Percentiles rank a stretch among this genome's conserved stretches.
Evolutionary conservation across 2,888 invertebrate genomes (phyloP).

Genomic region (Epirrhoe alternata): DNA sequence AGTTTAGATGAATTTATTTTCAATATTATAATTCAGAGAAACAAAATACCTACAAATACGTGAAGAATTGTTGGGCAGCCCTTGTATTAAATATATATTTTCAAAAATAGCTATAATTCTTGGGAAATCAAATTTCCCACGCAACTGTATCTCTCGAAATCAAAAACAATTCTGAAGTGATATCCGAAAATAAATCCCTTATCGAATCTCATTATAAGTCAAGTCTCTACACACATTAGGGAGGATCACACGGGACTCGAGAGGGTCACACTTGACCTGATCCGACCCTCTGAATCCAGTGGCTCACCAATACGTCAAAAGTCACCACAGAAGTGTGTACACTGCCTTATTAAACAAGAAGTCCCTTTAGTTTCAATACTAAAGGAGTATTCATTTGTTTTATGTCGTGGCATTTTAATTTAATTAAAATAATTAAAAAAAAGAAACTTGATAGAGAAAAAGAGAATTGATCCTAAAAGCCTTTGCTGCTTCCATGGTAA

Average conservation of each 20-base stretch:
- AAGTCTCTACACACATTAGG: constrained; percentile 22
- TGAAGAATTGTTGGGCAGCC: no score
- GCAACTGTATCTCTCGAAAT: background rate
- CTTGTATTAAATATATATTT: no score
- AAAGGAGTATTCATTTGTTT: background rate
- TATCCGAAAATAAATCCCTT: constrained; percentile 6
- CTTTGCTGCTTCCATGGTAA: no score
- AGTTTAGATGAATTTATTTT: no score
- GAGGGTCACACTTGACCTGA: constrained; percentile 35
- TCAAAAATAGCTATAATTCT: background rate
- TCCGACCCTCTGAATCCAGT: constrained; percentile 28
- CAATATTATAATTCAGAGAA: no score
- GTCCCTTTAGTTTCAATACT: background rate
- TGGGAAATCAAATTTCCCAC: background rate
- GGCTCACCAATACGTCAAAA: constrained; percentile 31
- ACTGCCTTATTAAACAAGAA: background rate
- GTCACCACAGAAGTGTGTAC: constrained; percentile 7
- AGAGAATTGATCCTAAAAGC: no score
- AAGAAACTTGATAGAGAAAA: no score
- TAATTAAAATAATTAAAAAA: no score
- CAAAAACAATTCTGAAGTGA: background rate
- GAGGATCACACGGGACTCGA: constrained; percentile 27
- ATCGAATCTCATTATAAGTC: constrained; percentile 22
- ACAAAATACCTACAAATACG: no score
- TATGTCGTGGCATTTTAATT: no score